Percentiles rank a stretch among this genome's conserved stretches.
Evolutionary conservation across 1,140 invertebrate genomes (phyloP).

Genomic region (Cecropterus lyciades): DNA sequence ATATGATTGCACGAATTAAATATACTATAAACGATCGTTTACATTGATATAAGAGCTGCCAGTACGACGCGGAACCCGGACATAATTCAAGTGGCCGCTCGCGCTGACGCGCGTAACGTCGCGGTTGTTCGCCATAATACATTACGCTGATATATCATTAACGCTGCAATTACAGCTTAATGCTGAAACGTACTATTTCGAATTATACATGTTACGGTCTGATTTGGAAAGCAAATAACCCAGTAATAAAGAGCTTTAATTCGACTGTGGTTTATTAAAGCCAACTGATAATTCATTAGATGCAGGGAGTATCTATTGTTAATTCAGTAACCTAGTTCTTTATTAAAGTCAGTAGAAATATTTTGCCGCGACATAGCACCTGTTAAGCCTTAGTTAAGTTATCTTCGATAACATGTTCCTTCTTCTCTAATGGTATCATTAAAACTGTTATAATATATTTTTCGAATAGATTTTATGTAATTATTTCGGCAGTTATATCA

Average conservation of each 20-base stretch:
- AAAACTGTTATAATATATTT: no score
- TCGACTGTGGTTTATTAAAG: slow-evolving; percentile 10
- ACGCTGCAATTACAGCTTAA: slow-evolving; percentile 12
- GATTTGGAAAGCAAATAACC: neutral
- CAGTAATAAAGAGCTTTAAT: slow-evolving; percentile 23
- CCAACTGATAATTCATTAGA: slow-evolving; percentile 4
- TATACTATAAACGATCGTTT: no score
- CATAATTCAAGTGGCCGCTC: neutral
- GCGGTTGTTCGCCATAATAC: slow-evolving; percentile 21
- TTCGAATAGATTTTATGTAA: no score
- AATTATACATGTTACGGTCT: neutral
- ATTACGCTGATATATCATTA: slow-evolving; percentile 26
- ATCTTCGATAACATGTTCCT: no score
- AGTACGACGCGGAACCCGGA: no score
- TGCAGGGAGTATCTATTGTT: neutral
- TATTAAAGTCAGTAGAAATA: no score
- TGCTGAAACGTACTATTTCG: neutral
- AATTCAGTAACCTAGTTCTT: neutral
- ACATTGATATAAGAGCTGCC: no score
- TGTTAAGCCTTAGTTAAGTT: no score
- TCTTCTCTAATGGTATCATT: no score
- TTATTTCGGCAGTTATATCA: no score
- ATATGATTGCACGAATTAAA: no score
- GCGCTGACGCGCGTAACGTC: slow-evolving; percentile 7
- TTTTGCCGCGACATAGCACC: no score